Base-by-base conservation (phyloP, 2,888 invertebrate species). In the Hirudinaria manillensis region DNA sequence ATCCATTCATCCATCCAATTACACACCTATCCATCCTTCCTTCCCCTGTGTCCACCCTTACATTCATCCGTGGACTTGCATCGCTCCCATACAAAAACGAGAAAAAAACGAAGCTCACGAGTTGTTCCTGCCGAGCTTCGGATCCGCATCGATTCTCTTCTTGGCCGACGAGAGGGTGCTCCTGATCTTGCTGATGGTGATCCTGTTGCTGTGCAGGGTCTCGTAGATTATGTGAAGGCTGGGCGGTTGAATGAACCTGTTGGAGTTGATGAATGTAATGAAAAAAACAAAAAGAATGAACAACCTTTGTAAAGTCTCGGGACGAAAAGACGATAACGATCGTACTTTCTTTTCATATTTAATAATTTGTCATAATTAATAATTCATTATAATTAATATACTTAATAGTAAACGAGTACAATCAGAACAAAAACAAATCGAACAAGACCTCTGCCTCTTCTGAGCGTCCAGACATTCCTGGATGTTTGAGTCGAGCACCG, bases 41-140 rank as follows among this genome's bases (percentile, higher is more conserved):
- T n/a, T n/a, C n/a, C n/a, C n/a, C n/a, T n/a, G n/a, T n/a, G n/a
- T n/a, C n/a, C n/a, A n/a, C n/a, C n/a, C n/a, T n/a, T n/a, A n/a
- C n/a, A n/a, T n/a, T n/a, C n/a, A n/a, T n/a, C n/a, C n/a, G n/a
- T n/a, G n/a, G n/a, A n/a, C n/a, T n/a, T n/a, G n/a, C n/a, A n/a
- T n/a, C n/a, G n/a, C n/a, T n/a, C n/a, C n/a, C n/a, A n/a, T n/a
- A n/a, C n/a, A n/a, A n/a, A n/a, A 38, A 38, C 38, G 38, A 68
- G 72, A 76, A 61, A 67, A 78, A 70, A 75, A 78, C 75, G 73
- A 78, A 72, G 68, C 76, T 76, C 73, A 78, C 72, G n/a, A 45
- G 55, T 51, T n/a, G 29, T 32, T 32, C n/a, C 21, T 68, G 34
- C n/a, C 10, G n/a, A 24, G 36, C 6, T 70, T 36, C 6, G 45